Percentiles rank a stretch among this genome's conserved stretches.
Evolutionary conservation across 2,113 vertebrate genomes (phyloP).

Genomic region (Bubo bubo): DNA sequence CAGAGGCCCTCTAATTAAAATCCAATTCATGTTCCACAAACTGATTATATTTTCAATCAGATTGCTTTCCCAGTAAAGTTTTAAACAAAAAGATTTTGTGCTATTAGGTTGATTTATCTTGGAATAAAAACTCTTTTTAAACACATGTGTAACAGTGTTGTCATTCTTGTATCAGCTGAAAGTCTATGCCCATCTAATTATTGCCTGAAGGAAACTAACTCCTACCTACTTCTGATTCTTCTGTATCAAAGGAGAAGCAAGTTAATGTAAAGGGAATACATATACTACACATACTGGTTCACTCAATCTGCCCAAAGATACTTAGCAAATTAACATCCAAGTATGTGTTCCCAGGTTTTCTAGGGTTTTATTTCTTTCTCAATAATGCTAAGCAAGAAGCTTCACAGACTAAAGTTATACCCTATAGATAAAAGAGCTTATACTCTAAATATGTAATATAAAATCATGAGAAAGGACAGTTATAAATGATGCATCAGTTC

Average conservation of each 20-base stretch:
- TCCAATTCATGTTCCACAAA: background rate
- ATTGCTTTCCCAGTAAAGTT: background rate
- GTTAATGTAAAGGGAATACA: background rate
- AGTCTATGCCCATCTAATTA: background rate
- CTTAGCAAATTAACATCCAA: background rate
- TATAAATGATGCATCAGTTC: background rate
- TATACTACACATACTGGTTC: background rate
- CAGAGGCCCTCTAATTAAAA: background rate
- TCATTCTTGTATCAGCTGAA: background rate
- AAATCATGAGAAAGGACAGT: background rate
- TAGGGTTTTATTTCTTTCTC: background rate
- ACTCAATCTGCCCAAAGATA: background rate
- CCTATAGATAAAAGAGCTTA: background rate
- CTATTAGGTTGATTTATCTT: background rate
- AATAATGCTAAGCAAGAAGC: background rate
- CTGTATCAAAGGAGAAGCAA: background rate
- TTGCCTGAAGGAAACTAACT: background rate
- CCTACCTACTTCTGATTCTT: background rate
- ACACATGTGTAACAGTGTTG: background rate
- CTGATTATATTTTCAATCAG: background rate
- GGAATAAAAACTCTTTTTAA: slow-evolving; percentile 35
- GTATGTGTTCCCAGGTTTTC: background rate
- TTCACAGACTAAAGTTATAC: background rate
- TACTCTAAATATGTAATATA: background rate
- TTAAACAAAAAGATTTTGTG: background rate